phyloP scores from a whole-genome alignment of 2,797 vertebrate species.

The Callimico goeldii region DNA sequence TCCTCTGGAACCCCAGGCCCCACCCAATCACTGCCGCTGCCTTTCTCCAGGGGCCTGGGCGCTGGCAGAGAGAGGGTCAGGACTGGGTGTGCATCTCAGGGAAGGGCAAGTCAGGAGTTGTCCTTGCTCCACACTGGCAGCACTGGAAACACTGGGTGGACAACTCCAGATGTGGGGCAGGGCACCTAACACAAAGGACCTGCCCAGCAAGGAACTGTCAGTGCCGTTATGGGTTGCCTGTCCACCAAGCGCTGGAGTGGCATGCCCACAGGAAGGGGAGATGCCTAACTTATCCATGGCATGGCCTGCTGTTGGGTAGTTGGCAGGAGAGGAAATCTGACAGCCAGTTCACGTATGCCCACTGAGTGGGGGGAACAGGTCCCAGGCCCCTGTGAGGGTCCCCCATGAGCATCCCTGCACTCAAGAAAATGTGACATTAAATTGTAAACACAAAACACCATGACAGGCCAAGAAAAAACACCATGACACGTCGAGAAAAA shows the following conservation, averaged over 20 bases:
- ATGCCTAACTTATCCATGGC: background rate
- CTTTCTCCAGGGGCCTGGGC: background rate
- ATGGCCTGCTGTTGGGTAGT: background rate
- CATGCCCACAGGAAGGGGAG: background rate
- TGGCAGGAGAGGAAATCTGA: background rate
- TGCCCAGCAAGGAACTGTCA: no score
- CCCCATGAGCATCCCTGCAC: background rate
- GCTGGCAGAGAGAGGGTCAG: background rate
- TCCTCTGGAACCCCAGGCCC: background rate
- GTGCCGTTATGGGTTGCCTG: background rate
- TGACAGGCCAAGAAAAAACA: background rate
- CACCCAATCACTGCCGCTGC: no score
- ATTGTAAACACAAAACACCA: background rate
- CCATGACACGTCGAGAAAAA: background rate
- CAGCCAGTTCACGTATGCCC: accelerated
- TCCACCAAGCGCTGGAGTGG: background rate
- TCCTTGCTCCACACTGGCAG: background rate
- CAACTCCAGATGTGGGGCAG: background rate
- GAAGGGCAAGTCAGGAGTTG: background rate
- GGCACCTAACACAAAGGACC: background rate
- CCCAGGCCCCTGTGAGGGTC: no score
- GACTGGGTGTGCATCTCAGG: background rate
- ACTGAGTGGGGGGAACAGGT: no score
- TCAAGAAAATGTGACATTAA: background rate
- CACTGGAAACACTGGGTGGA: background rate